Percentiles rank a stretch among this genome's conserved stretches.
Conservation (phyloP, 2,797 vertebrate genomes). For the Oryzias dopingdopingensis region DNA sequence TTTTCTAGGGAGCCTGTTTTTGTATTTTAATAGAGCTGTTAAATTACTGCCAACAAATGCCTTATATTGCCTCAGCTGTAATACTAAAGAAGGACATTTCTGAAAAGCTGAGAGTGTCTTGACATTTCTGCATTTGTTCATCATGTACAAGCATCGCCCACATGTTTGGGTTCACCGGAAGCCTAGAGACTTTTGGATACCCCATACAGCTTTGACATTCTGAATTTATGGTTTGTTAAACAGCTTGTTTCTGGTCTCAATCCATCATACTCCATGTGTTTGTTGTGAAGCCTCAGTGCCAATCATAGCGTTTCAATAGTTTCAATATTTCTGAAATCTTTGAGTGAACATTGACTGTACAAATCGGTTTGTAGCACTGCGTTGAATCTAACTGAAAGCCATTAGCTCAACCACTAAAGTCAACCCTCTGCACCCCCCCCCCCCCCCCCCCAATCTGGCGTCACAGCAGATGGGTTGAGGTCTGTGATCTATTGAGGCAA, state of each 20-base stretch:
- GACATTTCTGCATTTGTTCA: no score
- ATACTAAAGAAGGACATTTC: no score
- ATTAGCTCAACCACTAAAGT: constrained; percentile 74
- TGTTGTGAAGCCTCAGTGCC: constrained; percentile 11
- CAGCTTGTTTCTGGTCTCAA: background rate
- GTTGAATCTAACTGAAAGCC: constrained; percentile 69
- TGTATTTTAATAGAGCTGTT: no score
- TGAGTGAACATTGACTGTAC: constrained; percentile 64
- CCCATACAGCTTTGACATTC: background rate
- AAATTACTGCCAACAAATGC: no score
- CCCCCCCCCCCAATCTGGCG: constrained; percentile 61
- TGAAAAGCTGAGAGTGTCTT: no score
- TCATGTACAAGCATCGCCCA: no score
- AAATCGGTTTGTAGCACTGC: constrained; percentile 57
- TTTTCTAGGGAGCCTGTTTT: no score
- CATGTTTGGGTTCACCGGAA: no score
- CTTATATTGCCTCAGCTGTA: no score
- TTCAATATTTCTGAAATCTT: constrained; percentile 44
- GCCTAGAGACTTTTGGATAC: no score
- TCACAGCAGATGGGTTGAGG: constrained; percentile 79
- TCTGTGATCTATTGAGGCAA: constrained; percentile 84
- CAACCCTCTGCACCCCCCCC: constrained; percentile 60
- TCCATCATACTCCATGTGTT: background rate
- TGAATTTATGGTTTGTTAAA: background rate
- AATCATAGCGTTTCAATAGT: constrained; percentile 30